These are phyloP conservation scores for Pseudomyrmex concolor DNA, from an alignment of 1,140 invertebrate genomes.

Conservation along the genomic window DNA sequence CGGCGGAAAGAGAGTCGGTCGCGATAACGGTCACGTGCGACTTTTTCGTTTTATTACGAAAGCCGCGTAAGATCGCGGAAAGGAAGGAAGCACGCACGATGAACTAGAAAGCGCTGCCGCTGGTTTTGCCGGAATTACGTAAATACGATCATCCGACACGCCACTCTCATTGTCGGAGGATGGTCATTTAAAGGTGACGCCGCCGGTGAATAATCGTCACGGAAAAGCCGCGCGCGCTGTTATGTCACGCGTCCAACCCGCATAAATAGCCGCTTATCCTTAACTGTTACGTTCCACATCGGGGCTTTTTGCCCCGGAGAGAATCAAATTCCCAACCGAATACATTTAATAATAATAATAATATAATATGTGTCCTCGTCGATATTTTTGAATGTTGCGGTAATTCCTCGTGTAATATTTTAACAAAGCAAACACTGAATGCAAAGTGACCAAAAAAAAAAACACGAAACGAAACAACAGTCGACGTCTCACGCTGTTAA, in stretches of 20 bases:
- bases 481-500: too few species aligned
- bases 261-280: constrained; percentile 17
- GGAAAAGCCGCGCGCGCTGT: constrained; percentile 6
- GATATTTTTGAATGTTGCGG: too few species aligned
- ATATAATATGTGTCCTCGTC: too few species aligned
- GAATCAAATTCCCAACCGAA: not conserved
- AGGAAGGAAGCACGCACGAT: not conserved
- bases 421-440: too few species aligned
- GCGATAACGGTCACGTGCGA: constrained; percentile 17
- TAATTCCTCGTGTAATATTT: too few species aligned
- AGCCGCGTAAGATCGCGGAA: constrained; percentile 17
- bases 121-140: constrained; percentile 22
- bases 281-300: not conserved
- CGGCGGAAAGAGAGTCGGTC: not conserved
- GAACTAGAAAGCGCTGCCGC: constrained; percentile 47
- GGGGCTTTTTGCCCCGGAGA: not conserved
- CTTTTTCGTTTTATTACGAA: constrained; percentile 36
- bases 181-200: constrained; percentile 48
- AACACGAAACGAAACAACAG: too few species aligned
- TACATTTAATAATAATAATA: too few species aligned
- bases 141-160: constrained; percentile 5
- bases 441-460: too few species aligned
- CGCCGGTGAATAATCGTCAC: constrained; percentile 44
- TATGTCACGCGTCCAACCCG: constrained; percentile 26
- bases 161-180: not conserved